Conservation (phyloP, 2,888 invertebrate species). For the Lepidochitona cinerea region DNA sequence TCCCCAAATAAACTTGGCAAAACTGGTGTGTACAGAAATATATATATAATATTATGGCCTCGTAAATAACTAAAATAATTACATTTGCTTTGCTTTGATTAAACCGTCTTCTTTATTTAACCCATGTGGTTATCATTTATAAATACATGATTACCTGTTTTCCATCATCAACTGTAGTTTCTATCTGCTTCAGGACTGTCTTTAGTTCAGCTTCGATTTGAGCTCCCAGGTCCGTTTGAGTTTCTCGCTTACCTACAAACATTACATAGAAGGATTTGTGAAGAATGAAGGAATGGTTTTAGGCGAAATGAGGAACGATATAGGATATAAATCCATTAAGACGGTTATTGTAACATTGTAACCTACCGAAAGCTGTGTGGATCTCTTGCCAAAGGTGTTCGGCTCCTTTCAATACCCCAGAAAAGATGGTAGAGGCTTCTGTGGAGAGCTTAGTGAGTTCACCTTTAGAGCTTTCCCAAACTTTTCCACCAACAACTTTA, state of each 20-base stretch:
- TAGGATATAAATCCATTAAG: too few relatives aligned
- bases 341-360: neutral
- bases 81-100: too few relatives aligned
- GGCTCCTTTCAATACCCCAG: neutral
- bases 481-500: neutral
- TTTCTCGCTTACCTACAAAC: neutral
- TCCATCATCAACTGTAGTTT: neutral
- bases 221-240: neutral
- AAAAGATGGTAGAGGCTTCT: neutral
- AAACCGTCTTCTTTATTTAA: too few relatives aligned
- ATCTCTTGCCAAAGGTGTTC: neutral
- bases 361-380: neutral
- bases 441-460: neutral
- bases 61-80: too few relatives aligned
- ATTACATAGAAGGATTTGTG: too few relatives aligned
- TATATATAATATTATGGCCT: too few relatives aligned
- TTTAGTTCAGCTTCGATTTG: neutral
- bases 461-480: neutral
- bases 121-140: neutral
- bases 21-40: too few relatives aligned
- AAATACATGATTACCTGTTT: neutral
- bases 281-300: too few relatives aligned
- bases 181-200: neutral
- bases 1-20: too few relatives aligned
- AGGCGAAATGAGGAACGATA: too few relatives aligned